Evolutionary conservation across 2,888 invertebrate genomes (phyloP), one percentile per base, ranked within the genome.

Genomic region (Drosophila conformis): DNA sequence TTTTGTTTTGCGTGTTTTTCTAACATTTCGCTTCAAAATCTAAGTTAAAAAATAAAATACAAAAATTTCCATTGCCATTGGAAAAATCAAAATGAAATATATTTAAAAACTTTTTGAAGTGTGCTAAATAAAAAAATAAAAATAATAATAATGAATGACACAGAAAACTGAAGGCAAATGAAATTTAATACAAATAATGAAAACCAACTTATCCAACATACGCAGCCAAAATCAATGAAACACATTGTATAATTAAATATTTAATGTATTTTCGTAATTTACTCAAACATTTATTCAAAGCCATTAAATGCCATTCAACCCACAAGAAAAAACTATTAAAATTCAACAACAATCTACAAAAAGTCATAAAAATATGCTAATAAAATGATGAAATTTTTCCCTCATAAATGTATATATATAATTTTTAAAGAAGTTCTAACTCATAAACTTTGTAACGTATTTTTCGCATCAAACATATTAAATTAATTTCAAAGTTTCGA

Each of bases 21-120:
- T 49, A 38, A 48, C 25, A 67, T 46, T 74, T 85, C 88, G 83
- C 73, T 62, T 46, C 29, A 65, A 67, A 56, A 65, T 46, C 27
- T 4, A 64, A 81, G 40, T 62, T 59, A 2, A 18, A 48, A 36
- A 40, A 70, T 18, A 68, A 61, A 46, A 33, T 18, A 13, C 11
- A 31, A 29, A 52, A n/a, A 48, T 21, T 48, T 69, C 29, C 35
- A 60, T 46, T 42, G 62, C 51, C 51, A 27, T 57, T 66, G 49
- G 15, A 4, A n/a, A 72, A 64, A 51, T 35, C 54, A 35, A 65
- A n/a, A 51, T 29, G 4, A 40, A 59, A 62, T 48, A 40, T 40
- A 27, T 61, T 52, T 10, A 25, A 29, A 57, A 62, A 51, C 18
- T 48, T 57, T 60, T 42, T 0, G 21, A 48, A 40, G 73, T 73